Conservation (phyloP, 2,113 vertebrate species). For the Phalacrocorax pelagicus region DNA sequence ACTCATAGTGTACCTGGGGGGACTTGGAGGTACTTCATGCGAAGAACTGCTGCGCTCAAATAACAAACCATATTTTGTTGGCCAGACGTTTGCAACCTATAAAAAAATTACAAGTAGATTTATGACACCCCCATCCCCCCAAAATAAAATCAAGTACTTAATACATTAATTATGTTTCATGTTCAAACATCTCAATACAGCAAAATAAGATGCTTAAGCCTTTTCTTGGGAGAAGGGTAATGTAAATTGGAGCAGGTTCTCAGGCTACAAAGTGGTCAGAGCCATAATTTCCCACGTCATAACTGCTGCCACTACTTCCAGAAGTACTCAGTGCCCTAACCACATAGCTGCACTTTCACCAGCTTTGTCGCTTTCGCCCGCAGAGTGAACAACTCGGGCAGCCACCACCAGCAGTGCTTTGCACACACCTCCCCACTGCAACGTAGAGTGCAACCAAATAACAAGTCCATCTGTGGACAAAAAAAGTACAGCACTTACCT, state of each 20-base stretch:
- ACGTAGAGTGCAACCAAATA: accelerated
- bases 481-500: constrained; percentile 74
- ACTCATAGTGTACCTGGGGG: constrained; percentile 76
- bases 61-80: constrained; percentile 92
- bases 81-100: constrained; percentile 92
- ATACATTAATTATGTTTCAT: not conserved
- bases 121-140: no score
- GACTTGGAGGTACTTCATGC: constrained; percentile 81
- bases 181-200: accelerated
- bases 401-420: not conserved
- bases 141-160: no score
- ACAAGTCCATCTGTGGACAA: not conserved
- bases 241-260: not conserved
- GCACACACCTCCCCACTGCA: not conserved
- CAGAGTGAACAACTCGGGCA: not conserved
- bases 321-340: not conserved
- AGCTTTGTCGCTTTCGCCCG: not conserved
- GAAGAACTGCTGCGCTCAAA: constrained; percentile 87
- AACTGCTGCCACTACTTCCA: not conserved
- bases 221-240: not conserved
- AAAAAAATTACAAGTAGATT: not conserved
- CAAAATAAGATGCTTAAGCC: not conserved
- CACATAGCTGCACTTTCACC: not conserved
- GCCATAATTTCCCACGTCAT: not conserved
- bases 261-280: not conserved